Evolutionary conservation across 2,113 vertebrate genomes (phyloP), one percentile per base, ranked within the genome.

Genomic region (Myotis lucifugus): DNA sequence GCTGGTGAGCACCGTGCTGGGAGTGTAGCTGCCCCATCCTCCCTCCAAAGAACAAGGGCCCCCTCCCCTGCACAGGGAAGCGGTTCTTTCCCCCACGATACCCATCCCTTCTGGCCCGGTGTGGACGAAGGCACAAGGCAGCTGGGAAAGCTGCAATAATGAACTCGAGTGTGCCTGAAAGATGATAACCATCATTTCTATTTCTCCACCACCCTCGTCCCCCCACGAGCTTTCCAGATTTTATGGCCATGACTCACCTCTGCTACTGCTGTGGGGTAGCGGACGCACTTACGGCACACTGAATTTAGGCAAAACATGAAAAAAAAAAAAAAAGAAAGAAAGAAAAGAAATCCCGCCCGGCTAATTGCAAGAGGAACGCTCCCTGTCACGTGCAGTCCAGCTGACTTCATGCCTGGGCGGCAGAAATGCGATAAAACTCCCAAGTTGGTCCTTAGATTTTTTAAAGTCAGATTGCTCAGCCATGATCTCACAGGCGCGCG

Each of bases 351-450:
- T 32, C 56, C 27, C 69, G 89, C 46, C 54, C n/a, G 1, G 42
- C 87, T 97, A 94, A 97, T 96, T 96, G n/a, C 37, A 85, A 92
- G 88, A 61, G 81, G 70, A 94, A 85, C 9, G 4, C 88, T 92
- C 93, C 88, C 64, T 48, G 52, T 91, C 95, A 90, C 12, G 13
- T 8, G 32, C 82, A 19, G 79, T 83, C 85, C 88, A 76, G 86
- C 92, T 94, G 96, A 96, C 86, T 95, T 96, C 96, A 96, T 95
- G 94, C 96, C 79, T 74, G 92, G 92, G 79, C 70, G 0, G 95
- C 93, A 90, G 94, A 93, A 97, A 89, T 14, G 48, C 9, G 83
- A 95, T 97, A 95, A 96, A 95, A 96, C 91, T 96, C 97, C 96
- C 96, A 91, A 95, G 91, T 89, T 77, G 96, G 90, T 78, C 92